A percentile compares a stretch with the other conserved stretches of the same genome.
These are phyloP conservation scores for Cylindroiulus punctatus DNA, from an alignment of 2,888 invertebrate genomes.

Conservation along the genomic window DNA sequence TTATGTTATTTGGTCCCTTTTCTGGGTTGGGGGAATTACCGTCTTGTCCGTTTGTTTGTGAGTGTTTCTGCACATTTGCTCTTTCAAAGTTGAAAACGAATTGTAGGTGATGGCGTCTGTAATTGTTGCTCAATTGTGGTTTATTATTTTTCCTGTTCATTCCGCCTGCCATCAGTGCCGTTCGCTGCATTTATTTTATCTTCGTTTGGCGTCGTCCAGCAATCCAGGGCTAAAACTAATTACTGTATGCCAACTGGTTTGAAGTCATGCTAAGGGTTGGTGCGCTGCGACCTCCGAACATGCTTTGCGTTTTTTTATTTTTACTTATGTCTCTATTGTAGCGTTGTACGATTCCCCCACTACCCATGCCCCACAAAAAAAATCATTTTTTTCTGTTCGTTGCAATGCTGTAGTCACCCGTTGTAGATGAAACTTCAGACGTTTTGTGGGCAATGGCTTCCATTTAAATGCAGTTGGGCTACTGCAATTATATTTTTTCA, in stretches of 20 bases:
- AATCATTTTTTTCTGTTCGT: not conserved
- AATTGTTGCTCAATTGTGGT: constrained; percentile 30
- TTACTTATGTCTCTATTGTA: constrained; percentile 11
- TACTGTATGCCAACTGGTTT: constrained; percentile 33
- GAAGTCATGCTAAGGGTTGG: constrained; percentile 12
- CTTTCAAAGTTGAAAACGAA: not conserved
- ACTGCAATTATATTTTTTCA: not conserved
- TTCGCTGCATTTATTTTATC: constrained; percentile 4
- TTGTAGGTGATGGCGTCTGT: constrained; percentile 21
- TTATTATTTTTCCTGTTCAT: constrained; percentile 2
- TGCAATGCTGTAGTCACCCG: not conserved
- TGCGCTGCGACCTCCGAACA: not conserved
- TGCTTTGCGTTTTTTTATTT: constrained; percentile 14
- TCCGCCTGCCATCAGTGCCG: constrained; percentile 20
- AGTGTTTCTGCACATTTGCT: not conserved
- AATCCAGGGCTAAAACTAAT: not conserved
- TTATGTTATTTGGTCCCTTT: constrained; percentile 11
- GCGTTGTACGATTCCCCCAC: not conserved
- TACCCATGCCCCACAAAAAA: not conserved
- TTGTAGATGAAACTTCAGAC: not conserved
- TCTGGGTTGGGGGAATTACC: constrained; percentile 24
- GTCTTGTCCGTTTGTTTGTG: not conserved
- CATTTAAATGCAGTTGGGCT: not conserved
- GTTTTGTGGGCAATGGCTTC: not conserved
- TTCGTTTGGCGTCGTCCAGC: not conserved